These are phyloP conservation scores for Phyto melanocephala DNA, from an alignment of 2,888 invertebrate genomes.

Conservation along the genomic window DNA sequence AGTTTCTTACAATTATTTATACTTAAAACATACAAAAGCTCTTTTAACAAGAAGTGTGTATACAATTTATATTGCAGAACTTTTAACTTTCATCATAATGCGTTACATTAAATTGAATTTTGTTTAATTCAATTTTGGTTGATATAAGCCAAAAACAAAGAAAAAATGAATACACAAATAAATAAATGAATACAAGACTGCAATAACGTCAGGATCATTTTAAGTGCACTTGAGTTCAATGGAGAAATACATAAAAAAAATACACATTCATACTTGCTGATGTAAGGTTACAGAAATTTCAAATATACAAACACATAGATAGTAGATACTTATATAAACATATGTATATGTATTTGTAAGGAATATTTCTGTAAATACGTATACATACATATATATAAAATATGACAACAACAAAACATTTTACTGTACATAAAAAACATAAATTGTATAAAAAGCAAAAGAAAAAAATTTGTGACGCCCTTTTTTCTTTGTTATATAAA, in stretches of 20 bases:
- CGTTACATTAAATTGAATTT: conserved; percentile 66
- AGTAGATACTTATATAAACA: not conserved
- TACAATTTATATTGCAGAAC: not conserved
- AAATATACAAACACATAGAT: too few species aligned
- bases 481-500: conserved; percentile 53
- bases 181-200: conserved; percentile 21
- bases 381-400: not conserved
- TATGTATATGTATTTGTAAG: not conserved
- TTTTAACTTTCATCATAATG: conserved; percentile 23
- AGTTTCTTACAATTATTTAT: not conserved
- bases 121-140: conserved; percentile 65
- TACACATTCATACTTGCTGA: not conserved
- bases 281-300: not conserved
- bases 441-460: conserved; percentile 33
- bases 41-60: not conserved
- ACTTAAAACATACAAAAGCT: not conserved
- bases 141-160: not conserved
- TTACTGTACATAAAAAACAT: conserved; percentile 37
- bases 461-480: conserved; percentile 64
- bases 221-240: conserved; percentile 55
- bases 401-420: conserved; percentile 50
- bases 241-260: conserved; percentile 14
- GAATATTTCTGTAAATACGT: conserved; percentile 4
- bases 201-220: conserved; percentile 37
- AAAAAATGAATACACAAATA: conserved; percentile 1